Base-by-base conservation (phyloP, 2,113 vertebrate genomes). In the Anas platyrhynchos region DNA sequence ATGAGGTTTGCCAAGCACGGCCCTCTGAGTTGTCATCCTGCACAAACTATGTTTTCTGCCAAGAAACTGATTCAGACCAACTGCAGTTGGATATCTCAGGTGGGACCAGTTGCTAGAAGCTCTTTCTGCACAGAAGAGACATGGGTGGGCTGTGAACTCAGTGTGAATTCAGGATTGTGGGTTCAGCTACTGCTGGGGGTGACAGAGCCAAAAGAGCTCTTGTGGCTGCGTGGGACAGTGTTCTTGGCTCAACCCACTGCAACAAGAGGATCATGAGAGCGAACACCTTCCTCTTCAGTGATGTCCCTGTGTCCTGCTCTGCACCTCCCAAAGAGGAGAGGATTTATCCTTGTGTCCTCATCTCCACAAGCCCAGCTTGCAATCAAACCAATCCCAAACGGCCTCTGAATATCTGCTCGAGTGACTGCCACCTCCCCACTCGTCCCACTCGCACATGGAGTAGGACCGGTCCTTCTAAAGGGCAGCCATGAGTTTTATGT, bases 151-250 rank as follows among this genome's bases (percentile, higher is more conserved):
- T 50, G 59, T 38, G 66, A 63, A 34, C 54, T 55, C 83, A 29
- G 4, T 0, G 5, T 9, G 27, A 73, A 29, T 38, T 65, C n/a
- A 32, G 41, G 34, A 27, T 59, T 89, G 11, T 10, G 48, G 23
- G 26, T 43, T 72, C 52, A 69, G 62, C 48, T 56, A 10, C 31
- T 31, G 26, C 87, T 88, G 61, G 56, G 58, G 54, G 15, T n/a
- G 29, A 73, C 3, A 20, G 65, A 52, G 52, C 31, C n/a, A 50
- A 54, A 54, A n/a, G 16, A 68, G 21, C 48, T 21, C 73, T n/a
- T 0, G 1, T 17, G 41, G 11, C 55, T 67, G 43, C 32, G 8
- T 0, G 8, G 50, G 27, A 31, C 46, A 16, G 11, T 38, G 22
- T 32, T 29, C 22, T 9, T 44, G 41, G 34, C 7, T 22, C 16